phyloP scores from a whole-genome alignment of 2,797 vertebrate genomes.

The Eremophila alpestris region DNA sequence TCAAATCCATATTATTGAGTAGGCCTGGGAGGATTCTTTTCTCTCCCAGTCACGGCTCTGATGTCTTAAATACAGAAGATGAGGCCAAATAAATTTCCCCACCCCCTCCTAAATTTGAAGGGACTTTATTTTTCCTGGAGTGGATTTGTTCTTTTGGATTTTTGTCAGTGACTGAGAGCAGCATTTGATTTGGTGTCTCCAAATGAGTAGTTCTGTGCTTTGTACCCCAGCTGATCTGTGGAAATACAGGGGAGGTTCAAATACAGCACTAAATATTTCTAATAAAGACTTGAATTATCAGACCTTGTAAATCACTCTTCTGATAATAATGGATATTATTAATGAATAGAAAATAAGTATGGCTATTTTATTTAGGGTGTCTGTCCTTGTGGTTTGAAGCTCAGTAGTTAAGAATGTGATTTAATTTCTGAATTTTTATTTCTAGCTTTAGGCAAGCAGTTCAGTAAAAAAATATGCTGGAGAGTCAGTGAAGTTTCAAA shows the following conservation, averaged over 20 bases:
- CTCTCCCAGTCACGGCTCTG: neutral
- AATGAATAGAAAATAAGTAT: neutral
- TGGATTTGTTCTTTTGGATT: neutral
- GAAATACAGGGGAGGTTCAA: neutral
- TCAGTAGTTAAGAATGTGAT: neutral
- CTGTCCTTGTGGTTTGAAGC: neutral
- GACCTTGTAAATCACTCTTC: neutral
- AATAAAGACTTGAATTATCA: neutral
- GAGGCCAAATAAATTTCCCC: neutral
- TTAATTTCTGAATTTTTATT: neutral
- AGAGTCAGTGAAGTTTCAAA: neutral
- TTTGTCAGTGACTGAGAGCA: neutral
- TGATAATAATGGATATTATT: neutral
- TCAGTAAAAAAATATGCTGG: neutral
- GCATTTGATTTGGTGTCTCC: neutral
- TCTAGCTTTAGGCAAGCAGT: neutral
- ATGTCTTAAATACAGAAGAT: neutral
- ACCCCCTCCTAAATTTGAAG: neutral
- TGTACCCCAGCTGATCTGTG: neutral
- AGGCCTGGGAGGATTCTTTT: neutral
- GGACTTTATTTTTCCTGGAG: neutral
- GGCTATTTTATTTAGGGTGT: neutral
- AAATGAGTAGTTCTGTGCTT: neutral
- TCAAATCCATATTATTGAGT: neutral
- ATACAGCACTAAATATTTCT: neutral